These are phyloP conservation scores for Alethe castanea DNA, from an alignment of 2,113 vertebrate species.

Conservation along the genomic window DNA sequence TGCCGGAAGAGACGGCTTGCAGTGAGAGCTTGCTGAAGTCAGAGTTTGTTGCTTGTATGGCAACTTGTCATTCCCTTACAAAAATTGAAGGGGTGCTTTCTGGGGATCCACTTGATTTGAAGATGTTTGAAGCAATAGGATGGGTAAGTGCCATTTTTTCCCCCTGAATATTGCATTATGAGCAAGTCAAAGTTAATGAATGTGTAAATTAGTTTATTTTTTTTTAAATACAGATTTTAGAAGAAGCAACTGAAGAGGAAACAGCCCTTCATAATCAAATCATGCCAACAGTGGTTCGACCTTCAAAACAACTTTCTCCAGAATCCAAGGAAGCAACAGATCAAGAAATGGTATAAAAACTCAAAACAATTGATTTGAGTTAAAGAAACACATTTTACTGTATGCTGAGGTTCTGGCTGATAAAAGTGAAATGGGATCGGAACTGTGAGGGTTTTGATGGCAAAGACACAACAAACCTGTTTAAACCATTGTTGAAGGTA, in stretches of 20 bases:
- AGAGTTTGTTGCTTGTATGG: conserved; percentile 96
- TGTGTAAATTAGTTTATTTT: background rate
- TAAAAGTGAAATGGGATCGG: background rate
- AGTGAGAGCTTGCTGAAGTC: conserved; percentile 88
- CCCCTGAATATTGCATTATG: background rate
- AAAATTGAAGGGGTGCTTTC: conserved; percentile 95
- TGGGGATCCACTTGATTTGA: conserved; percentile 94
- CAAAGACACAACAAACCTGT: background rate
- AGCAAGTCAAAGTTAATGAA: background rate
- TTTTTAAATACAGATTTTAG: conserved; percentile 80
- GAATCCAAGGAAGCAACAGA: conserved; percentile 73
- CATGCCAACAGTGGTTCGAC: conserved; percentile 95
- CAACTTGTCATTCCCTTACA: conserved; percentile 96
- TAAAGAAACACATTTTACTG: background rate
- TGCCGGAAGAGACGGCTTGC: conserved; percentile 85
- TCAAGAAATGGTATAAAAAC: conserved; percentile 85
- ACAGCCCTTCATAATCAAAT: conserved; percentile 93
- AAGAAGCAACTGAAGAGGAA: conserved; percentile 97
- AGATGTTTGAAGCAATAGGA: conserved; percentile 97
- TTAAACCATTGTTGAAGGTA: background rate
- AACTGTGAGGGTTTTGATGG: background rate
- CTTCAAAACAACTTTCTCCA: conserved; percentile 87
- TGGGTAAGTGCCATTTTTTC: conserved; percentile 81
- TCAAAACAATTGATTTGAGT: background rate
- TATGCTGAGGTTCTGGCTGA: background rate